Evolutionary conservation across 2,113 vertebrate genomes (phyloP).

Genomic region (Antechinus flavipes): DNA sequence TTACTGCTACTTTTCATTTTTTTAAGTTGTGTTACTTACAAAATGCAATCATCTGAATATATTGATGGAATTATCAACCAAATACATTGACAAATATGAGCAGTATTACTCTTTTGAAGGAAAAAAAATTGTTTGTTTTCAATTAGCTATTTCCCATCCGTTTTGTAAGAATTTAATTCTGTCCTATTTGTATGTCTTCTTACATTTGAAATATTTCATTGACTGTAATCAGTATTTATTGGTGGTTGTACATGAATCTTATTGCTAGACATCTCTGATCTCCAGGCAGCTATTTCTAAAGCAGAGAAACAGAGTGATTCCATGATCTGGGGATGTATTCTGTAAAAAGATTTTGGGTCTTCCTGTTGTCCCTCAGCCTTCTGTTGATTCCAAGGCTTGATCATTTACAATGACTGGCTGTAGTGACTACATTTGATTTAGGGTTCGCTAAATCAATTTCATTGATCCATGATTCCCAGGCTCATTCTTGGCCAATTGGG

Average conservation of each 20-base stretch:
- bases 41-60: neutral
- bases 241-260: neutral
- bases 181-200: neutral
- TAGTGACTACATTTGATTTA: neutral
- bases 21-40: neutral
- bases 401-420: neutral
- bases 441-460: neutral
- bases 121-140: neutral
- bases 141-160: neutral
- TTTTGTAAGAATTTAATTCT: neutral
- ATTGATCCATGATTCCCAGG: neutral
- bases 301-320: neutral
- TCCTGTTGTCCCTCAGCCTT: neutral
- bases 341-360: neutral
- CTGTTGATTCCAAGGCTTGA: neutral
- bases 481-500: neutral
- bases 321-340: neutral
- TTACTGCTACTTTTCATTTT: neutral
- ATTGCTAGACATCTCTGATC: neutral
- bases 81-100: neutral
- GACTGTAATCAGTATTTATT: neutral
- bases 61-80: neutral
- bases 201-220: neutral
- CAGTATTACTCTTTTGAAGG: neutral
- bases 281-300: neutral